Conservation (phyloP, 1,140 invertebrate species). For the Medauroidea extradentata region DNA sequence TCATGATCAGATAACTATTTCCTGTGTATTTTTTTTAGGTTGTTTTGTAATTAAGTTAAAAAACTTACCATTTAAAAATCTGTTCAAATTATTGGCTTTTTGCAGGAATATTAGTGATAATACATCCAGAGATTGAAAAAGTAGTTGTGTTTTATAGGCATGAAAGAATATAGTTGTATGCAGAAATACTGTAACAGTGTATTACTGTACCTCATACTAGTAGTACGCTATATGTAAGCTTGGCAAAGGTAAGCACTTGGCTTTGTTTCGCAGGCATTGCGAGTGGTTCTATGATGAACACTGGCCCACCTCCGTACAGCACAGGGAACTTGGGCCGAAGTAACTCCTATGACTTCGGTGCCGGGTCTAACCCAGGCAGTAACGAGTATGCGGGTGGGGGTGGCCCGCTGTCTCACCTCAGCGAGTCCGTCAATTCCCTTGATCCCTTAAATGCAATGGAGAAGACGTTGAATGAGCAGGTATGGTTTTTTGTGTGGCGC, state of each 20-base stretch:
- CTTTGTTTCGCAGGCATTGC: conserved; percentile 55
- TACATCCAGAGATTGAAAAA: too few species aligned
- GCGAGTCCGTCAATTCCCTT: conserved; percentile 76
- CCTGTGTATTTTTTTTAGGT: too few species aligned
- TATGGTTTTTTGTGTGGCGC: too few species aligned
- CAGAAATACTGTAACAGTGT: too few species aligned
- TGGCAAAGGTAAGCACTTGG: not conserved
- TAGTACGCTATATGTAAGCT: not conserved
- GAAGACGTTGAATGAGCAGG: conserved; percentile 84
- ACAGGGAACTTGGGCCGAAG: conserved; percentile 20
- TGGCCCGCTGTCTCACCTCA: conserved; percentile 70
- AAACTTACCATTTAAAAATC: too few species aligned
- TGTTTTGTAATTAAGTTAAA: too few species aligned
- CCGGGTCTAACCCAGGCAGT: conserved; percentile 46
- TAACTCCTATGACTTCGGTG: conserved; percentile 49
- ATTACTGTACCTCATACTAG: too few species aligned
- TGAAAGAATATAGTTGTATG: too few species aligned
- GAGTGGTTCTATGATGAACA: conserved; percentile 80
- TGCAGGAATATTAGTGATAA: too few species aligned
- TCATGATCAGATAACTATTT: too few species aligned
- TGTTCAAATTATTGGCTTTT: too few species aligned
- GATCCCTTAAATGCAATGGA: conserved; percentile 90
- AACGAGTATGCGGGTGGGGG: conserved; percentile 58
- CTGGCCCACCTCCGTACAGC: conserved; percentile 48
- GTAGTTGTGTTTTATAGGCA: too few species aligned